Evolutionary conservation across 2,888 invertebrate genomes (phyloP).

Genomic region (Baccha elongata): DNA sequence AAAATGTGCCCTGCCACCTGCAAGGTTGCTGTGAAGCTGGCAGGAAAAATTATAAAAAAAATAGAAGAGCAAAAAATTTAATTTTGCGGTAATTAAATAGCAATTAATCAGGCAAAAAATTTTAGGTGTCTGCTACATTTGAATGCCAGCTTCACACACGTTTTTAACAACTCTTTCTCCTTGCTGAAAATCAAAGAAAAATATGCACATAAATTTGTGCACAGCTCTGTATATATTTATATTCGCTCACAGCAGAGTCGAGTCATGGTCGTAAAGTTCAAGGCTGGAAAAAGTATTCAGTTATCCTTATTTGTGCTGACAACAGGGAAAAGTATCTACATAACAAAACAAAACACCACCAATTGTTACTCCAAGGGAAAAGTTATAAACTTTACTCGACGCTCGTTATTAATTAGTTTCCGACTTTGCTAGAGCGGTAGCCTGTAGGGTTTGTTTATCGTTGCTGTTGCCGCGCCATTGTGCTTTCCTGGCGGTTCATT

Average conservation of each 20-base stretch:
- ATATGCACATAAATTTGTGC: background rate
- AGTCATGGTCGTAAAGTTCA: conserved; percentile 25
- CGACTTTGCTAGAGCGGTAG: conserved; percentile 30
- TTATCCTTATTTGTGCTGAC: background rate
- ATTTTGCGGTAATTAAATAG: no score
- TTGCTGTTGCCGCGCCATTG: background rate
- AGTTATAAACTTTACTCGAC: conserved; percentile 53
- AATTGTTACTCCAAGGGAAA: conserved; percentile 49
- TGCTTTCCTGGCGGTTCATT: background rate
- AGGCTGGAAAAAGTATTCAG: conserved; percentile 1
- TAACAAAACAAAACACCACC: conserved; percentile 33
- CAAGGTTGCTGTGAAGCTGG: no score
- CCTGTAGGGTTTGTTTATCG: background rate
- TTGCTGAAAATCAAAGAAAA: no score
- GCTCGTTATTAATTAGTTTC: conserved; percentile 59
- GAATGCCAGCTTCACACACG: no score
- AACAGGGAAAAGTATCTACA: background rate
- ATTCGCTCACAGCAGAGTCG: background rate
- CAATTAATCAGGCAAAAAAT: no score
- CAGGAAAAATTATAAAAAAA: no score
- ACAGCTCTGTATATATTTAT: background rate
- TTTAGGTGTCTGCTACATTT: no score
- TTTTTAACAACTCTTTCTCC: no score
- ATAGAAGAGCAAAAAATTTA: no score
- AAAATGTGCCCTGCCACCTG: no score